Evolutionary conservation across 2,113 vertebrate genomes (phyloP).

Genomic region (Bufo bufo): DNA sequence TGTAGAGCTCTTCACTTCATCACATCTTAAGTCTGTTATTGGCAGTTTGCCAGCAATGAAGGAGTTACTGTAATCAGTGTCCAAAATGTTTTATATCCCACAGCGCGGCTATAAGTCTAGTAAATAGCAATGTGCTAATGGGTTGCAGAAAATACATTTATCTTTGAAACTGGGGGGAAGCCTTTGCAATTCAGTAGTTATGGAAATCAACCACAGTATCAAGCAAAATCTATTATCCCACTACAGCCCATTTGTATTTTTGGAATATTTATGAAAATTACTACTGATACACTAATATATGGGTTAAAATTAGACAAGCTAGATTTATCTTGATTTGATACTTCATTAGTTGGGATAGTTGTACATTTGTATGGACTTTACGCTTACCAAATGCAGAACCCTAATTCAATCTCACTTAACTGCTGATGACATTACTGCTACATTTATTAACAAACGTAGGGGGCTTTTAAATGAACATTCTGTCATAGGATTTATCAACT

Average conservation of each 20-base stretch:
- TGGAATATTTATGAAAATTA: slow-evolving; percentile 55
- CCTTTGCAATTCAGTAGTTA: slow-evolving; percentile 56
- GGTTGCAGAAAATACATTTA: slow-evolving; percentile 43
- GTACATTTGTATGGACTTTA: slow-evolving; percentile 53
- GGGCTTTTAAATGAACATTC: slow-evolving; percentile 65
- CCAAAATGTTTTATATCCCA: slow-evolving; percentile 50
- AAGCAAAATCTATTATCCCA: slow-evolving; percentile 55
- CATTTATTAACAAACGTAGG: slow-evolving; percentile 65
- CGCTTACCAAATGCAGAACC: slow-evolving; percentile 44
- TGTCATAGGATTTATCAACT: slow-evolving; percentile 58
- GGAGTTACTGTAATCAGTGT: slow-evolving; percentile 49
- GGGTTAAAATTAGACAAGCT: slow-evolving; percentile 55
- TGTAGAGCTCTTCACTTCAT: slow-evolving; percentile 10
- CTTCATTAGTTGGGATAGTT: slow-evolving; percentile 51
- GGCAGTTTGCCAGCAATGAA: slow-evolving; percentile 17
- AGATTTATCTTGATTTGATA: slow-evolving; percentile 58
- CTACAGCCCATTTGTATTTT: slow-evolving; percentile 54
- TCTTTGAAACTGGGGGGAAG: slow-evolving; percentile 52
- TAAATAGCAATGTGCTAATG: slow-evolving; percentile 54
- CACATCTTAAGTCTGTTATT: not conserved
- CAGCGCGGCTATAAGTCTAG: slow-evolving; percentile 25
- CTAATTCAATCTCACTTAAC: slow-evolving; percentile 50
- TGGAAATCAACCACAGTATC: slow-evolving; percentile 54
- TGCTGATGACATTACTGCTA: slow-evolving; percentile 60
- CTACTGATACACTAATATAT: slow-evolving; percentile 53